phyloP scores from a whole-genome alignment of 2,797 vertebrate genomes.

The Sebastes dallii region DNA sequence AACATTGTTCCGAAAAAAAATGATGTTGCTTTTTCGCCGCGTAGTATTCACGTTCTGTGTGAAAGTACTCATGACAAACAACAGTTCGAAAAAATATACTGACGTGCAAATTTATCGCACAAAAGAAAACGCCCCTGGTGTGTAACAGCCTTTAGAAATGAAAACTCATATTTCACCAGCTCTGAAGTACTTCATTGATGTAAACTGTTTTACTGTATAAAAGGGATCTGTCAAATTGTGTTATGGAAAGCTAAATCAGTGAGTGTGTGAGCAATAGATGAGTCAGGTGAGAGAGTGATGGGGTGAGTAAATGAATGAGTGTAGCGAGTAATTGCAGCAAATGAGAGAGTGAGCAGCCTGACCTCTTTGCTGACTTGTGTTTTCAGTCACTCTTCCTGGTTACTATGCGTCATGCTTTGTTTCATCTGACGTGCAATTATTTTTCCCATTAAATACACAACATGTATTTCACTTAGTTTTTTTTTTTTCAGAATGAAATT shows the following conservation, averaged over 20 bases:
- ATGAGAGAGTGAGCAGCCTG: constrained; percentile 75
- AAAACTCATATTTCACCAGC: not conserved
- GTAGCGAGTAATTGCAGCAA: constrained; percentile 58
- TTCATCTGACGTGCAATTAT: constrained; percentile 90
- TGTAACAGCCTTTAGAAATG: not conserved
- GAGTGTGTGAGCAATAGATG: constrained; percentile 22
- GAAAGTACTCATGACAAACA: not conserved
- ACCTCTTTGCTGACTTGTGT: constrained; percentile 85
- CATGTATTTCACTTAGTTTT: constrained; percentile 86
- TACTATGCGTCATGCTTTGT: constrained; percentile 87
- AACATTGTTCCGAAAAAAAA: no score
- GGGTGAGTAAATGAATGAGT: constrained; percentile 55
- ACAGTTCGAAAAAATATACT: not conserved
- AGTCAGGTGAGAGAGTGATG: constrained; percentile 52
- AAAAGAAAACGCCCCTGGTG: not conserved
- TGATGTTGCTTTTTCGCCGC: not conserved
- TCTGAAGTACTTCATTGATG: not conserved
- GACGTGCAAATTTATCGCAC: not conserved
- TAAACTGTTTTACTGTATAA: not conserved
- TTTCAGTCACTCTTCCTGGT: constrained; percentile 83
- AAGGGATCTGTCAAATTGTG: not conserved
- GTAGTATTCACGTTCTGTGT: not conserved
- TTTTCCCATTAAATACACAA: constrained; percentile 90
- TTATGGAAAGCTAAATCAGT: not conserved
- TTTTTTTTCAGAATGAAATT: constrained; percentile 81